These are phyloP conservation scores for Sebastes taczanowskii DNA, from an alignment of 2,797 vertebrate genomes.

Conservation along the genomic window DNA sequence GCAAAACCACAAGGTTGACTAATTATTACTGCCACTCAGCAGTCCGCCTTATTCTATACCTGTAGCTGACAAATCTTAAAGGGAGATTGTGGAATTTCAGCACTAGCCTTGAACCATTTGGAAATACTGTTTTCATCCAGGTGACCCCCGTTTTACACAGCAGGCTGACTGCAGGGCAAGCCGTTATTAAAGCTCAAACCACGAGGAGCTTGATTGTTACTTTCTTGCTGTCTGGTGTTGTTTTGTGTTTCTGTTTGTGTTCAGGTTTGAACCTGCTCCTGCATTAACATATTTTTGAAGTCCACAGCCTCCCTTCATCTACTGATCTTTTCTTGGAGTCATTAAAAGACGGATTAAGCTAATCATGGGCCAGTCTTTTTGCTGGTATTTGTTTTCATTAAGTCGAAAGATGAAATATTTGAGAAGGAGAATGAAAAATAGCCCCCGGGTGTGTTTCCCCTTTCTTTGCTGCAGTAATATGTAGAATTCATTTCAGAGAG, in stretches of 20 bases:
- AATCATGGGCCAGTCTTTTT: constrained; percentile 15
- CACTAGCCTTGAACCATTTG: background rate
- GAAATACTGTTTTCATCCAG: background rate
- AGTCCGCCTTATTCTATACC: background rate
- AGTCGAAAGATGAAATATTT: constrained; percentile 23
- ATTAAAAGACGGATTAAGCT: constrained; percentile 38
- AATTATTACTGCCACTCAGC: background rate
- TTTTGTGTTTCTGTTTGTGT: constrained; percentile 21
- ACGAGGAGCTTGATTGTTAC: background rate
- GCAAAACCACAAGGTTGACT: background rate
- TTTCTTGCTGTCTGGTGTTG: background rate
- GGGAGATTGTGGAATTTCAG: background rate
- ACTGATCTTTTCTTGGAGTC: constrained; percentile 39
- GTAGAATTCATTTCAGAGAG: constrained; percentile 9
- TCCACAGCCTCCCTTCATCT: constrained; percentile 15
- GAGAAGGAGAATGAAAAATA: constrained; percentile 25
- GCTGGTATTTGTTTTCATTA: constrained; percentile 48
- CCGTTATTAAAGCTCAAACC: constrained; percentile 5
- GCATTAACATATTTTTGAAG: constrained; percentile 51
- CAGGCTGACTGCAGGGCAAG: background rate
- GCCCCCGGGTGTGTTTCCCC: constrained; percentile 15
- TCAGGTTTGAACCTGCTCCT: constrained; percentile 7
- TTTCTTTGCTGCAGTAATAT: background rate
- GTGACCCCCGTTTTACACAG: background rate
- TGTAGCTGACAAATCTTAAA: background rate